Evolutionary conservation across 2,888 invertebrate genomes (phyloP), one percentile per base, ranked within the genome.

Genomic region (Acanthacorydalis orientalis): DNA sequence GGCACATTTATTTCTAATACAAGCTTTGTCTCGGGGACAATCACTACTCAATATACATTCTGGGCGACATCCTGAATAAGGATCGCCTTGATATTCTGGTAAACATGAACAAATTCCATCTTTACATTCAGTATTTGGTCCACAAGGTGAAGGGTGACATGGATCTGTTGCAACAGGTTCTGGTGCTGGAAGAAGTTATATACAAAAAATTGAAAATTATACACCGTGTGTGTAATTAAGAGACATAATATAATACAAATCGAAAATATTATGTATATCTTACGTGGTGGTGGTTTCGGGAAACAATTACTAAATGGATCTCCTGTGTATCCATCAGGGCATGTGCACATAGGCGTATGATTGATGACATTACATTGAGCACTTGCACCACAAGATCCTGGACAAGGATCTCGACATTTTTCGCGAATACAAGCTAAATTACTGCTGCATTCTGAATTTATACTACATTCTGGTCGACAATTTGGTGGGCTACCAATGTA

Each of bases 121-220:
- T 44, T 69, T 67, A 57, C 85, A 86, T 53, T 74, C 69, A 32
- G 83, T 74, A 57, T 83, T 85, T 8, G 80, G 68, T 35, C 83
- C 83, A 58, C 85, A 85, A 1, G 81, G 80, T 15, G 78, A 75
- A 37, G 81, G 80, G 58, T 72, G 72, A 54, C 83, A 84, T 2
- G 78, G 78, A 56, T 78, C 74, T 47, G 69, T 60, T 48, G 60
- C 56, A 56, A 68, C 64, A 11, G 59, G 57, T 53, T 56, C 54
- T 41, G 56, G 51, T 48, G 52, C 54, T 54, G 48, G n/a, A 15
- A 14, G 6, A 4, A 4, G 2, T 23, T 23, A 23, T 6, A 23
- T 23, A 48, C 11, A 41, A 56, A 23, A 23, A 23, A 23, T 23
- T 23, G 6, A 23, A 23, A 23, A 23, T 6, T n/a, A n/a, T n/a